Base-by-base conservation (phyloP, 2,888 invertebrate species). In the Sinohyriopsis cumingii region DNA sequence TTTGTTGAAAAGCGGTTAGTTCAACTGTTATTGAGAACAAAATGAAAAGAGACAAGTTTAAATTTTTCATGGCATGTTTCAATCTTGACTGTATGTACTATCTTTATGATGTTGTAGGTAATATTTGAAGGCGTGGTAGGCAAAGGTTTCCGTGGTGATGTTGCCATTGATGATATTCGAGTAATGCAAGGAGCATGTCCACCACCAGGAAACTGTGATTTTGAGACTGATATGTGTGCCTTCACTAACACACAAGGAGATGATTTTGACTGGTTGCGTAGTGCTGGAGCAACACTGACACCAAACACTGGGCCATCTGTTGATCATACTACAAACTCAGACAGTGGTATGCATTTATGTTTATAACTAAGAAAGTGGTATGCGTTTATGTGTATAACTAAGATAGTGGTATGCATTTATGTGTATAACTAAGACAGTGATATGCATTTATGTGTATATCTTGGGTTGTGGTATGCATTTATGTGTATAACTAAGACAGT, bases 231-330 rank as follows among this genome's bases (percentile, higher is more conserved):
- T 70, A 79, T 77, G 18, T 88, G 88, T 75, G 86, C 86, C 24
- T 86, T 80, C 74, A 80, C 78, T 25, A 86, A 86, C 62, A 74
- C 79, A 20, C 73, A 68, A 55, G 75, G 77, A 15, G 86, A 86
- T 66, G 72, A 82, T 45, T 87, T 85, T 82, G 87, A 88, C 74
- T 88, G 88, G 88, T 66, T 83, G 68, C 75, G 86, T 66, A 84
- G 83, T 65, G 78, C 84, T 25, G 87, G 87, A 1, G 72, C 71
- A 20, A 85, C 86, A 12, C 68, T 83, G 45, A 74, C 81, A 15
- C 55, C 73, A 18, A 73, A 74, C 54, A 86, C 86, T 4, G 87
- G 87, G 25, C 87, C 87, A 4, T 72, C 80, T 25, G 82, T 82
- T 5, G 87, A 87, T 61, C 87, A 87, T 72, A 87, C 87, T 5